Evolutionary conservation across 2,888 invertebrate species (phyloP).

Genomic region (Anthophora plumipes): DNA sequence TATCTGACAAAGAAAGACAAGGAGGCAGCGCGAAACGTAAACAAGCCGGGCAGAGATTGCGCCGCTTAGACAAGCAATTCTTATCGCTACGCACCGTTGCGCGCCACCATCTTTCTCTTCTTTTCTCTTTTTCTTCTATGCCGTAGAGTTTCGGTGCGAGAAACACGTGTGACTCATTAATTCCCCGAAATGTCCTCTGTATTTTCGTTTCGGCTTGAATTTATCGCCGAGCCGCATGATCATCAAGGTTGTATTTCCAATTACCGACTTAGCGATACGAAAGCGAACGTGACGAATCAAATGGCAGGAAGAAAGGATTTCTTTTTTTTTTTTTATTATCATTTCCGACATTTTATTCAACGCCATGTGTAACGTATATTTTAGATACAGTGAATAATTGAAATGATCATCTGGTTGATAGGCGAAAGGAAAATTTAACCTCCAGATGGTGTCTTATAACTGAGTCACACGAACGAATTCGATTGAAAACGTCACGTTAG

Average conservation of each 20-base stretch:
- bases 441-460: neutral
- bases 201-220: conserved; percentile 42
- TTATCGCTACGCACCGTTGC: conserved; percentile 46
- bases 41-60: conserved; percentile 26
- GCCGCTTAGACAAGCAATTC: conserved; percentile 50
- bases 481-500: neutral
- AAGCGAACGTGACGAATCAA: too few relatives aligned
- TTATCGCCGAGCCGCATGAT: conserved; percentile 30
- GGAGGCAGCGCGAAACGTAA: conserved; percentile 30
- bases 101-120: neutral
- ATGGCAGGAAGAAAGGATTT: too few relatives aligned
- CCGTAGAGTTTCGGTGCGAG: neutral
- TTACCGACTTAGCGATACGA: neutral
- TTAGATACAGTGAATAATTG: too few relatives aligned
- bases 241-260: conserved; percentile 29
- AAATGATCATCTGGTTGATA: neutral
- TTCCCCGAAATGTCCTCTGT: conserved; percentile 44
- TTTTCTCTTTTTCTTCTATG: neutral
- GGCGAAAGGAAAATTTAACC: neutral
- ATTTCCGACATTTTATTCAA: too few relatives aligned
- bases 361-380: too few relatives aligned
- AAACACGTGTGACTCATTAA: conserved; percentile 49
- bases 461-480: neutral
- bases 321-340: too few relatives aligned
- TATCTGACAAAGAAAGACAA: conserved; percentile 29